A percentile compares a stretch with the other conserved stretches of the same genome.
Conservation (phyloP, 1,140 invertebrate genomes). For the Cotesia chilonis region DNA sequence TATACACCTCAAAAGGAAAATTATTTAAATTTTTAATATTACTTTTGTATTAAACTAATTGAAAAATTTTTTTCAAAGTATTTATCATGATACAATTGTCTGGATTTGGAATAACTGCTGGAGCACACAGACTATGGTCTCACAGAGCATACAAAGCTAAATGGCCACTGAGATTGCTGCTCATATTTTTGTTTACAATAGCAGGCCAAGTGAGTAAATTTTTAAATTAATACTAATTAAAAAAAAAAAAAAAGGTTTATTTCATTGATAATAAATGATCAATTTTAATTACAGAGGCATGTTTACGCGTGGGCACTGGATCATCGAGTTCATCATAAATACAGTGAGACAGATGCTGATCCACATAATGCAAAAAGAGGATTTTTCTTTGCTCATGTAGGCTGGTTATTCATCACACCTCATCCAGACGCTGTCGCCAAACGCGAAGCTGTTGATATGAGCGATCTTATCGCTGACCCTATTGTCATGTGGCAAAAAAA, state of each 20-base stretch:
- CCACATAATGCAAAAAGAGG: constrained; percentile 83
- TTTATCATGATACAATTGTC: constrained; percentile 72
- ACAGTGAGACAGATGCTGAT: constrained; percentile 82
- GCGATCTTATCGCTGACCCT: constrained; percentile 84
- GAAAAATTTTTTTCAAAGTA: constrained; percentile 65
- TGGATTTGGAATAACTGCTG: constrained; percentile 86
- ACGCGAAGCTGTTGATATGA: constrained; percentile 80
- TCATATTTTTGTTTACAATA: constrained; percentile 82
- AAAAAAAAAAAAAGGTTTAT: background rate
- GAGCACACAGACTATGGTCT: constrained; percentile 89
- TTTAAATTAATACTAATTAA: background rate
- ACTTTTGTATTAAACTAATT: background rate
- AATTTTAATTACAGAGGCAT: constrained; percentile 66
- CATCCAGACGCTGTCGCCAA: constrained; percentile 82
- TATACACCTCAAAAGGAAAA: no score
- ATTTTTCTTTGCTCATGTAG: constrained; percentile 84
- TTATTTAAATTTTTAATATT: no score
- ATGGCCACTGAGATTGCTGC: constrained; percentile 78
- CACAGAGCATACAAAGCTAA: constrained; percentile 89
- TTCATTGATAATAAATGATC: background rate
- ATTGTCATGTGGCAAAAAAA: constrained; percentile 87
- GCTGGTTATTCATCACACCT: constrained; percentile 81
- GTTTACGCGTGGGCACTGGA: constrained; percentile 82
- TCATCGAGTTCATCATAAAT: constrained; percentile 86
- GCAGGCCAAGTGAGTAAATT: constrained; percentile 78